Evolutionary conservation across 2,113 vertebrate genomes (phyloP).

Genomic region (Erythrocercus mccallii): DNA sequence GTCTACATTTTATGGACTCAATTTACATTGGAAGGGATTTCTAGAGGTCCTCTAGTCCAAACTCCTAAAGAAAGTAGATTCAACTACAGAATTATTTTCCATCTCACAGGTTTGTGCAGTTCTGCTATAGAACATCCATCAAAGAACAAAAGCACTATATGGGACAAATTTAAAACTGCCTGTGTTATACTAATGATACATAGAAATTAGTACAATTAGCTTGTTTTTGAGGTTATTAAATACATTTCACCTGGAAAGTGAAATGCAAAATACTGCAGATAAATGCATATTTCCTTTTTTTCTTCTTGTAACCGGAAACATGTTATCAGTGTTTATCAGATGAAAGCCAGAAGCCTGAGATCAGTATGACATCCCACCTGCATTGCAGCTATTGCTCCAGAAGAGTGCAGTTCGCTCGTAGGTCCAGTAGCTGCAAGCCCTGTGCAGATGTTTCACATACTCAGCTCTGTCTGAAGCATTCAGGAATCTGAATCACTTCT

Average conservation of each 20-base stretch:
- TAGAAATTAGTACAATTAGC: not conserved
- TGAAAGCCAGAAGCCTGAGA: conserved; percentile 7
- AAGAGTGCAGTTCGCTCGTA: not conserved
- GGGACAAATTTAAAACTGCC: not conserved
- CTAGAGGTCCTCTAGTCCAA: not conserved
- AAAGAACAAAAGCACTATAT: not conserved
- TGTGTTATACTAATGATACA: not conserved
- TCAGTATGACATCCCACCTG: conserved; percentile 20
- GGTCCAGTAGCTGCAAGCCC: conserved; percentile 49
- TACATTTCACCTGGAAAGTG: not conserved
- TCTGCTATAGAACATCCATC: not conserved
- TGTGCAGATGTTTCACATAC: conserved; percentile 37
- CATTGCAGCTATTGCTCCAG: conserved; percentile 3
- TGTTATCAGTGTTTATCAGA: conserved; percentile 23
- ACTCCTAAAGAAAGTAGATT: not conserved
- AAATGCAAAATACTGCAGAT: not conserved
- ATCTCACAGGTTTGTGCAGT: not conserved
- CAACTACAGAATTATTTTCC: not conserved
- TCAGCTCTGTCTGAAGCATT: not conserved
- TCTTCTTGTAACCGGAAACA: conserved; percentile 31
- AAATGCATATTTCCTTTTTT: not conserved
- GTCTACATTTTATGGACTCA: not conserved
- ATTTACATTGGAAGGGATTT: not conserved
- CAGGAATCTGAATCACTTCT: not conserved
- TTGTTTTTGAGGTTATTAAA: not conserved